phyloP scores from a whole-genome alignment of 1,140 invertebrate species.

The Hylaeus anthracinus region DNA sequence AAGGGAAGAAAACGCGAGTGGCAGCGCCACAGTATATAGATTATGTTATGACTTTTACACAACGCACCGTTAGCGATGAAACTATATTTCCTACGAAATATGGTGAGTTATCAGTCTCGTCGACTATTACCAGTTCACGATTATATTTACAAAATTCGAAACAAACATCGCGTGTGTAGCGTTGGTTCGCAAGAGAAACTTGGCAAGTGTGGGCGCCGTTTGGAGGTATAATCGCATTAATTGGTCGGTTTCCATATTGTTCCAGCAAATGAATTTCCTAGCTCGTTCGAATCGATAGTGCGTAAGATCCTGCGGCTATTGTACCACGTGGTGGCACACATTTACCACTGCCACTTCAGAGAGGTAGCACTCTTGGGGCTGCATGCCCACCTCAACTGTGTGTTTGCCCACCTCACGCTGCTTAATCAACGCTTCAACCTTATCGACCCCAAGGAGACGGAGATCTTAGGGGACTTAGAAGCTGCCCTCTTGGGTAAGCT shows the following conservation, averaged over 20 bases:
- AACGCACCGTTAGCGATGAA: slow-evolving; percentile 98
- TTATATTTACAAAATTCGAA: too few species aligned
- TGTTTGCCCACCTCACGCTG: slow-evolving; percentile 97
- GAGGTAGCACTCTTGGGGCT: slow-evolving; percentile 95
- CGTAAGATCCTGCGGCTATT: slow-evolving; percentile 97
- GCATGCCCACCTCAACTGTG: slow-evolving; percentile 96
- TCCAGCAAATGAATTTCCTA: slow-evolving; percentile 96
- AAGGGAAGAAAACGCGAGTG: slow-evolving; percentile 98
- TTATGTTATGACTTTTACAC: slow-evolving; percentile 98
- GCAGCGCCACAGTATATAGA: slow-evolving; percentile 99
- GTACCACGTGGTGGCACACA: slow-evolving; percentile 98
- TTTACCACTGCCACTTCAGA: slow-evolving; percentile 98
- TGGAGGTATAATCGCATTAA: slow-evolving; percentile 12
- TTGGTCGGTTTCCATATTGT: slow-evolving; percentile 61
- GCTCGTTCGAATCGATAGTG: slow-evolving; percentile 95
- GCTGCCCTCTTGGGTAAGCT: slow-evolving; percentile 84
- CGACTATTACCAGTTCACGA: too few species aligned
- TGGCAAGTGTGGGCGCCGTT: not conserved
- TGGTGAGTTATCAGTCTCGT: slow-evolving; percentile 84
- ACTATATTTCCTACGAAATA: slow-evolving; percentile 99
- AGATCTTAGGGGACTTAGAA: slow-evolving; percentile 93
- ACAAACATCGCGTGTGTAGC: too few species aligned
- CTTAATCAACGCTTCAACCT: slow-evolving; percentile 95
- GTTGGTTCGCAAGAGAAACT: not conserved
- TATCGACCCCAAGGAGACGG: slow-evolving; percentile 97